phyloP scores from a whole-genome alignment of 2,797 vertebrate species.

The Euphonia xanthogaster region DNA sequence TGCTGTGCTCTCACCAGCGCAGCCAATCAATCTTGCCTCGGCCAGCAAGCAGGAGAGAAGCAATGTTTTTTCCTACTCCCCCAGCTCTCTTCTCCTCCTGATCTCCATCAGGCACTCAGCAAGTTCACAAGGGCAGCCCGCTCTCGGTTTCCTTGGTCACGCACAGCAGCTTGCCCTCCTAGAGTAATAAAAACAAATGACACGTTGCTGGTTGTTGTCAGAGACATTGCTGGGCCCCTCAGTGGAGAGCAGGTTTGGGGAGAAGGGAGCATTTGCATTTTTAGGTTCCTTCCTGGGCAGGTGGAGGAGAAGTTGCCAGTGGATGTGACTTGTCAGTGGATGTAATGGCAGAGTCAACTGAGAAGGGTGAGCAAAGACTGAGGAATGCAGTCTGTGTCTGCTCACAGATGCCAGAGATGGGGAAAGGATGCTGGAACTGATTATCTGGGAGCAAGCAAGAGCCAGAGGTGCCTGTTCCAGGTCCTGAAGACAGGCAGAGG shows the following conservation, averaged over 20 bases:
- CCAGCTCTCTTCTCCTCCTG: constrained; percentile 46
- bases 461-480: not conserved
- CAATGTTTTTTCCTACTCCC: constrained; percentile 52
- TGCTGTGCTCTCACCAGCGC: not conserved
- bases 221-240: not conserved
- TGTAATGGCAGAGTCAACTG: not conserved
- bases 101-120: constrained; percentile 56
- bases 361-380: not conserved
- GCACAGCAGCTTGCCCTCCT: constrained; percentile 62
- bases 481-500: not conserved
- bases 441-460: not conserved
- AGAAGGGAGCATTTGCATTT: not conserved
- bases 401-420: not conserved
- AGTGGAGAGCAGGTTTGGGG: not conserved
- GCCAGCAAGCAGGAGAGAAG: constrained; percentile 53
- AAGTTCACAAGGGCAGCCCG: constrained; percentile 66
- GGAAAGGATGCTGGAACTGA: not conserved
- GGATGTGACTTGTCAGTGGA: not conserved
- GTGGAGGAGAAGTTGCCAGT: not conserved
- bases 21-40: constrained; percentile 44
- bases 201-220: constrained; percentile 50
- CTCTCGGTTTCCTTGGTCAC: constrained; percentile 68
- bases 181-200: constrained; percentile 69
- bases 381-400: not conserved
- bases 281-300: not conserved